phyloP scores from a whole-genome alignment of 2,113 vertebrate genomes.

The Charadrius vociferus region DNA sequence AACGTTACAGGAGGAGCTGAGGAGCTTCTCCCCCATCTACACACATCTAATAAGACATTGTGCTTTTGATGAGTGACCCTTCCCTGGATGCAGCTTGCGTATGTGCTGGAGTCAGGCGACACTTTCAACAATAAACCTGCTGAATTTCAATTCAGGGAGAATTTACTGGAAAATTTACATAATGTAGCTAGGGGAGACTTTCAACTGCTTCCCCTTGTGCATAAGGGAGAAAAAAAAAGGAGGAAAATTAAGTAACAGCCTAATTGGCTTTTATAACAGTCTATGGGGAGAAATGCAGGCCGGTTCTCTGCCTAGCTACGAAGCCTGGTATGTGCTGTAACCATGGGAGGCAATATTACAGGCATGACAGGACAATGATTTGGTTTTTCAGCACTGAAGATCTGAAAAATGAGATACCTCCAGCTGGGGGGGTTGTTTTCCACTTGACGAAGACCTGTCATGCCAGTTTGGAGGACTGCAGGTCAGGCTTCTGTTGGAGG shows the following conservation, averaged over 20 bases:
- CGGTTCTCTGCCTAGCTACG: constrained; percentile 40
- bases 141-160: neutral
- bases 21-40: neutral
- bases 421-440: neutral
- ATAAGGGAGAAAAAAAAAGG: neutral
- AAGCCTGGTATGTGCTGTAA: constrained; percentile 49
- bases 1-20: neutral
- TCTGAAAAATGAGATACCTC: constrained; percentile 36
- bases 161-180: constrained; percentile 28
- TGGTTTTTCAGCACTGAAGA: constrained; percentile 15
- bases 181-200: constrained; percentile 16
- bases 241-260: constrained; percentile 53
- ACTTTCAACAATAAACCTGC: neutral
- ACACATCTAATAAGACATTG: neutral
- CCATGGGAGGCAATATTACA: constrained; percentile 51
- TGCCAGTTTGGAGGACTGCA: neutral
- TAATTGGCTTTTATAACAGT: constrained; percentile 57
- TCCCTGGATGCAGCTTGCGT: neutral
- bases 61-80: neutral
- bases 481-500: neutral
- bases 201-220: neutral
- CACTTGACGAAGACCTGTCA: neutral
- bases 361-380: constrained; percentile 38
- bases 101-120: neutral
- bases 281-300: constrained; percentile 30